Evolutionary conservation across 2,113 vertebrate species (phyloP), one percentile per base, ranked within the genome.

Genomic region (Prionailurus bengalensis): DNA sequence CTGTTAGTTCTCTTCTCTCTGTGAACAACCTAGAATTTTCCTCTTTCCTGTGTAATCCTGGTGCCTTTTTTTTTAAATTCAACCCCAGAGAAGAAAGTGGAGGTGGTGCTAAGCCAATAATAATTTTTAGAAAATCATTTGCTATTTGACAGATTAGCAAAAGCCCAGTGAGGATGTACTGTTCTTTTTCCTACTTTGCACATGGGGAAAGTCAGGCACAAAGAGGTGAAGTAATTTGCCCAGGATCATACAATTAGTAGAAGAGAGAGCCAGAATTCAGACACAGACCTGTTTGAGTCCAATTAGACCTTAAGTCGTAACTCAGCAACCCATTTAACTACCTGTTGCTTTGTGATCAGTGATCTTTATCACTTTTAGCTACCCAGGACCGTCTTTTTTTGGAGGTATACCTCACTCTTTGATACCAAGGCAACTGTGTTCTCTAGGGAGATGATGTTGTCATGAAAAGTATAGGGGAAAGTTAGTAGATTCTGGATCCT

Each of bases 41-140:
- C 33, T 71, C 48, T 68, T 82, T 82, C 48, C 65, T 45, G 13
- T 91, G 63, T 66, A 71, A 42, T 71, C 29, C 71, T 82, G 36
- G 71, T 90, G 51, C 6, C 29, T 31, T 48, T 78, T 31, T 31
- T 48, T 17, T 25, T 23, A 61, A 33, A 39, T n/a, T 87, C 66
- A 71, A 29, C 14, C 45, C 63, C 19, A 91, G n/a, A n/a, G 48
- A 65, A 81, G 48, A 70, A 53, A 70, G 27, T 42, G 65, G 10
- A 61, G n/a, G 36, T 65, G 33, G 45, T 63, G 29, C 55, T 65
- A 82, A 81, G 55, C 31, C 55, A 82, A n/a, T 94, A 53, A 89
- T 81, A 65, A 89, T 79, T 48, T 45, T 76, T 65, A 74, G 48
- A 76, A 83, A 66, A 82, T 65, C 58, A 74, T 83, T 89, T 95